Evolutionary conservation across 2,888 invertebrate genomes (phyloP), one percentile per base, ranked within the genome.

Genomic region (Sesia bembeciformis): DNA sequence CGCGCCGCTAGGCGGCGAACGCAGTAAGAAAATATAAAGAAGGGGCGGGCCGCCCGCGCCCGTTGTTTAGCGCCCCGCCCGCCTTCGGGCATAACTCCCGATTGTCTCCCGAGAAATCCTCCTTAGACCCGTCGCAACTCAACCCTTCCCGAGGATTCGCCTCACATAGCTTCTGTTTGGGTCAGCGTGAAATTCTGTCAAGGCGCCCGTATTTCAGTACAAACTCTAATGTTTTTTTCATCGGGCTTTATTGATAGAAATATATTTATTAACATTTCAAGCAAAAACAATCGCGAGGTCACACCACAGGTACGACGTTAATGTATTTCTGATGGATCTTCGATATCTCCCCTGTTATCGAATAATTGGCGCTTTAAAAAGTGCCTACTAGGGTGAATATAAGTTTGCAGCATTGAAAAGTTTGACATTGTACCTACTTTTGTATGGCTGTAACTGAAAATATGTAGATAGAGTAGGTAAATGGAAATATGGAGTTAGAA

Each of bases 21-120:
- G 90, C 91, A 92, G 87, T 87, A 89, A 92, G 92, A 92, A 92
- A 92, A 92, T 92, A 92, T 92, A 92, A 92, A 92, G 92, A 92
- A 91, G 91, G 91, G 91, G 90, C 88, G 90, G 90, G 88, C 83
- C 85, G 82, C 84, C 83, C 80, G 80, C 83, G 84, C 84, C 84
- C 87, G 84, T 83, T 84, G 87, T 84, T 87, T 89, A 90, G 90
- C 86, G 86, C 88, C 85, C 87, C 87, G 87, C 88, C 88, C 84
- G 87, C 85, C 84, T 80, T 80, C 74, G 75, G 81, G 82, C 85
- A 84, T 85, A 87, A 90, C 91, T 90, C 88, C 85, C 90, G 87
- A 90, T 90, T 90, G 86, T 84, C 85, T 85, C 81, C 80, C 81
- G 78, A 83, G 84, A 84, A 83, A 83, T 82, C 83, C 84, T 84